Evolutionary conservation across 2,797 vertebrate genomes (phyloP).

Genomic region (Sebastes minor): DNA sequence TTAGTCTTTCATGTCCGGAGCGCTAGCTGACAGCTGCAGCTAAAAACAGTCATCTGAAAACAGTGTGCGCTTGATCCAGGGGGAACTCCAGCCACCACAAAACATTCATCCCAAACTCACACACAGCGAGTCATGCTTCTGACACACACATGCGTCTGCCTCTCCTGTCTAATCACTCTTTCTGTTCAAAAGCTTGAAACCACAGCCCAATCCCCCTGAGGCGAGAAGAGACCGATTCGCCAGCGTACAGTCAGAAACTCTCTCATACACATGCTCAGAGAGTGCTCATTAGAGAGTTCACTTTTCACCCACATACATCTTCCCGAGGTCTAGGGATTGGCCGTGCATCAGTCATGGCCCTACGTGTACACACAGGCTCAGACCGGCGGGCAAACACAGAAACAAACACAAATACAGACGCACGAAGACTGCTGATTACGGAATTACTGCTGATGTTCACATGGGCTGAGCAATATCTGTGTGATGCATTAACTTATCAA

Average conservation of each 20-base stretch:
- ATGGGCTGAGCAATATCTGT: not conserved
- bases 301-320: slow-evolving; percentile 62
- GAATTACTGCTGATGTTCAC: slow-evolving; percentile 45
- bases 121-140: slow-evolving; percentile 62
- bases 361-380: slow-evolving; percentile 64
- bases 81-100: slow-evolving; percentile 73
- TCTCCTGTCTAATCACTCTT: slow-evolving; percentile 61
- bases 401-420: slow-evolving; percentile 48
- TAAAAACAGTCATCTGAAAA: slow-evolving; percentile 66
- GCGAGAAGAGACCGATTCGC: slow-evolving; percentile 43
- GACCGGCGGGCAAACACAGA: slow-evolving; percentile 40
- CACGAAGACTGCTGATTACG: slow-evolving; percentile 30
- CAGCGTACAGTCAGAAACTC: slow-evolving; percentile 49
- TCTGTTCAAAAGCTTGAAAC: slow-evolving; percentile 66
- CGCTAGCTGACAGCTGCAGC: slow-evolving; percentile 54
- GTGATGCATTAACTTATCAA: slow-evolving; percentile 24
- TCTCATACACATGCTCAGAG: slow-evolving; percentile 33
- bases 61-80: slow-evolving; percentile 44
- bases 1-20: slow-evolving; percentile 50
- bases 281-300: slow-evolving; percentile 55
- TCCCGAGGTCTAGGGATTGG: slow-evolving; percentile 50
- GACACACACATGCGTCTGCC: slow-evolving; percentile 59
- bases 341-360: slow-evolving; percentile 47
- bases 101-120: slow-evolving; percentile 63
- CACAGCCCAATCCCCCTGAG: slow-evolving; percentile 64